Base-by-base conservation (phyloP, 2,113 vertebrate species). In the Pelusios castaneus region DNA sequence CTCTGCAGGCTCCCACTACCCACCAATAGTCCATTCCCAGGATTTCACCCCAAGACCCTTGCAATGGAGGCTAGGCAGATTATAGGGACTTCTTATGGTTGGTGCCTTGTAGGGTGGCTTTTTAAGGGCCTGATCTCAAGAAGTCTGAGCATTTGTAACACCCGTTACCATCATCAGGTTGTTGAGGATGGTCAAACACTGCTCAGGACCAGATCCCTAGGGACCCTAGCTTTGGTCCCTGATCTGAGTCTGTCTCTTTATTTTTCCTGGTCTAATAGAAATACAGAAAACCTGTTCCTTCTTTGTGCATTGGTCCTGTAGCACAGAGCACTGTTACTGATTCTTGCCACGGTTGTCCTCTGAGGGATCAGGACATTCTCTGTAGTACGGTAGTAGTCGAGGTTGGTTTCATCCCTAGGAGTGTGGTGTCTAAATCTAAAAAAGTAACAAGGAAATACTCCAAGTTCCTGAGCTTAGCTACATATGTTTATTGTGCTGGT, bases 271-370 rank as follows among this genome's bases (percentile, higher is more conserved):
- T 21, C 9, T 3, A 12, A 38, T 45, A 70, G n/a, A 2, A 3
- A 10, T n/a, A n/a, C n/a, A n/a, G n/a, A 70, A 47, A 79, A 79
- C 19, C 31, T 75, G 12, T 16, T 41, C 2, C 29, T 75, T 0
- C 10, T 31, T 51, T 0, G 2, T 1, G 29, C 34, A 11, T 52
- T n/a, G n/a, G 80, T 47, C 34, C 58, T 78, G 27, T n/a, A 63
- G 17, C 34, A n/a, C 34, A 1, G 16, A 38, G 8, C 34, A 67
- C 34, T 38, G 16, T 67, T 9, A 21, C 14, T 67, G 63, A 67
- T 4, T 17, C 63, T n/a, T n/a, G n/a, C 63, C 14, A 21, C 2
- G 14, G 63, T 38, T 67, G 8, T 38, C 34, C 34, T 67, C 16
- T 67, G 8, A 19, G 17, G 34, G 34, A 19, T 67, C 17, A 82